These are phyloP conservation scores for Channallabes apus DNA, from an alignment of 2,797 vertebrate genomes.

Conservation along the genomic window DNA sequence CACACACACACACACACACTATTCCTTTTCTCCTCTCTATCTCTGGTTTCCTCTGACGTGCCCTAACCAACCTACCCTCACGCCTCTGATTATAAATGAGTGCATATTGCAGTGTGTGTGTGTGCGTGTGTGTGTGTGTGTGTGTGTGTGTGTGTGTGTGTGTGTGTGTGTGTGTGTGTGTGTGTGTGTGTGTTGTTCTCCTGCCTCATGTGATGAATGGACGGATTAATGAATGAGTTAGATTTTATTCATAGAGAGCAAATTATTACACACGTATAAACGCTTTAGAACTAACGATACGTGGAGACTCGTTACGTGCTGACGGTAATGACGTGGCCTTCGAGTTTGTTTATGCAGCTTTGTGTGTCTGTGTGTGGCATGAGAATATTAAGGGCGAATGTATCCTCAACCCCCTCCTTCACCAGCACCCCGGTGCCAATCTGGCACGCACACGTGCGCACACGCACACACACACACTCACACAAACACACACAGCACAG, in stretches of 20 bases:
- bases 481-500: constrained; percentile 7
- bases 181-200: not conserved
- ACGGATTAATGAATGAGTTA: not conserved
- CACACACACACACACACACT: not conserved
- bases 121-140: no score
- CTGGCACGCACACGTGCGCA: not conserved
- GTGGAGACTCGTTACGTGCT: not conserved
- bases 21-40: not conserved
- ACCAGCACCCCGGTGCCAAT: not conserved
- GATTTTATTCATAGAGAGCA: not conserved
- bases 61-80: not conserved
- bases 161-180: not conserved
- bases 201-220: not conserved
- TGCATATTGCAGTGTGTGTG: not conserved
- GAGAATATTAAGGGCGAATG: constrained; percentile 12
- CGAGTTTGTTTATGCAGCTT: constrained; percentile 8
- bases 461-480: not conserved
- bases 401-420: not conserved
- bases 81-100: not conserved
- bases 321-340: not conserved
- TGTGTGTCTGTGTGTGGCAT: constrained; percentile 15
- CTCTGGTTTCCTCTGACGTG: not conserved
- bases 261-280: no score
- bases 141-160: not conserved
- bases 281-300: not conserved